Evolutionary conservation across 2,797 vertebrate species (phyloP).

Genomic region (Smutsia gigantea): DNA sequence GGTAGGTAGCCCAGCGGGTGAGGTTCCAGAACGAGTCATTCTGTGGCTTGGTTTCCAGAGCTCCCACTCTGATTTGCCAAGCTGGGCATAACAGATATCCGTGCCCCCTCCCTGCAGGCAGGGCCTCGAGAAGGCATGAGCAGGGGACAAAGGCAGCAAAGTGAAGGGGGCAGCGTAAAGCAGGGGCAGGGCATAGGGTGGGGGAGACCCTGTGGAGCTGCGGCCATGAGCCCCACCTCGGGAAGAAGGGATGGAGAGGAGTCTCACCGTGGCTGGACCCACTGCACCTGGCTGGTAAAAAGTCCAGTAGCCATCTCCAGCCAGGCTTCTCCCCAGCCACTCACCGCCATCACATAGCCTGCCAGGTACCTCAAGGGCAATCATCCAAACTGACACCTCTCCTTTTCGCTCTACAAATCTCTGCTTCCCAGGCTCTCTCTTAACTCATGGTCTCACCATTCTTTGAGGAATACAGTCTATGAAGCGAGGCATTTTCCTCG

Average conservation of each 20-base stretch:
- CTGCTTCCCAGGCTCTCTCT: background rate
- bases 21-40: background rate
- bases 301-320: background rate
- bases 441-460: background rate
- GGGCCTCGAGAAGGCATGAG: background rate
- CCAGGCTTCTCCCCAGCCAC: background rate
- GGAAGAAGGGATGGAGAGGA: background rate
- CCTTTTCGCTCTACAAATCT: background rate
- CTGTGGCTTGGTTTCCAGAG: constrained; percentile 40
- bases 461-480: background rate
- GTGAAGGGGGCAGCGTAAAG: background rate
- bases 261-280: too few relatives aligned
- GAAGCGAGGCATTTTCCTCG: background rate
- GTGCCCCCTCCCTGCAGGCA: background rate
- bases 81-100: background rate
- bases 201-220: background rate
- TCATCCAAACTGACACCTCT: background rate
- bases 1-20: background rate
- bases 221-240: background rate
- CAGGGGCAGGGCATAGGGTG: rapidly evolving
- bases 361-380: background rate
- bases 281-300: background rate
- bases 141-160: background rate
- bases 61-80: constrained; percentile 11
- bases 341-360: background rate